Evolutionary conservation across 2,888 invertebrate genomes (phyloP).

Genomic region (Gnatocerus cornutus): DNA sequence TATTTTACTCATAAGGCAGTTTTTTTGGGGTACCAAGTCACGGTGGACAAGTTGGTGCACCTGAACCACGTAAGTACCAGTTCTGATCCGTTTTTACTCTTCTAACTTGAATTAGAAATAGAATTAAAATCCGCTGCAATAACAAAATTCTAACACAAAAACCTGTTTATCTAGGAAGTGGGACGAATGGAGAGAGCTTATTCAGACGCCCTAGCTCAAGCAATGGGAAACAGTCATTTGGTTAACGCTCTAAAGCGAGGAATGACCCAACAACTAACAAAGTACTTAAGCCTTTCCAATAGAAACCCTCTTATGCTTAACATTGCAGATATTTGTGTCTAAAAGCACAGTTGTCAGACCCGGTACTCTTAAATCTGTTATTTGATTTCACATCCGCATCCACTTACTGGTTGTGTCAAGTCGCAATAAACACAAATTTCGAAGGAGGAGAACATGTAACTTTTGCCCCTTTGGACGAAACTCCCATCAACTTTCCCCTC

Average conservation of each 20-base stretch:
- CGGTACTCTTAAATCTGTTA: slow-evolving; percentile 80
- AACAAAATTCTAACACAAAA: no score
- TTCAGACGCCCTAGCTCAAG: slow-evolving; percentile 77
- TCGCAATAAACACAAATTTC: slow-evolving; percentile 75
- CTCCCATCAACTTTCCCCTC: slow-evolving; percentile 78
- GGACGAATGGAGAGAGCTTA: slow-evolving; percentile 84
- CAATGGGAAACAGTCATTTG: slow-evolving; percentile 73
- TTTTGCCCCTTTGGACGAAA: slow-evolving; percentile 77
- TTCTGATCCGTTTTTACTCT: no score
- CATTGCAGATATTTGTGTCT: slow-evolving; percentile 79
- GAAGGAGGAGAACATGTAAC: slow-evolving; percentile 66
- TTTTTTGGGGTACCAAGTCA: slow-evolving; percentile 83
- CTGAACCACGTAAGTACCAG: slow-evolving; percentile 74
- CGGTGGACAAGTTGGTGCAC: slow-evolving; percentile 78
- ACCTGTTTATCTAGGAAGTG: slow-evolving; percentile 73
- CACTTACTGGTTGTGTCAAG: slow-evolving; percentile 88
- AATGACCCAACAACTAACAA: slow-evolving; percentile 78
- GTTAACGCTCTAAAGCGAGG: slow-evolving; percentile 77
- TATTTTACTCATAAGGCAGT: slow-evolving; percentile 92
- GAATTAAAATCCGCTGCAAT: no score
- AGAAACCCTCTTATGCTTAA: slow-evolving; percentile 16
- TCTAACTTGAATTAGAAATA: no score
- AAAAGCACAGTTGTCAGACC: slow-evolving; percentile 84
- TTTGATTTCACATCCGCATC: slow-evolving; percentile 87
- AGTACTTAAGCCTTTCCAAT: slow-evolving; percentile 67